Percentiles rank a stretch among this genome's conserved stretches.
phyloP scores from a whole-genome alignment of 2,797 vertebrate species.

The Lacerta bilineata region DNA sequence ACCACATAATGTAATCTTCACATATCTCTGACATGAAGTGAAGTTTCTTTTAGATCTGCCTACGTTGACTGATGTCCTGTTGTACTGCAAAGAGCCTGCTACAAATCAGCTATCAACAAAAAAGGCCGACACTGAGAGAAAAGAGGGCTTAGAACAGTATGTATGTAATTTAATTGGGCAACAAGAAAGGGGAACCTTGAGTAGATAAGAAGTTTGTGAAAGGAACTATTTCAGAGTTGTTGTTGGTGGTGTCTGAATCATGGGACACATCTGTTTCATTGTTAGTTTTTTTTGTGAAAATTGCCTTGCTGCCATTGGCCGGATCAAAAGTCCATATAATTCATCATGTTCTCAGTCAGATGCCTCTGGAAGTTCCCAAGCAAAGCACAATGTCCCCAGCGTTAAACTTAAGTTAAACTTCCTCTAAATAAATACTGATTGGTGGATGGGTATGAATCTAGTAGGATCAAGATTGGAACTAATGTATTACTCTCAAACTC shows the following conservation, averaged over 20 bases:
- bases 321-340: neutral
- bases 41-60: conserved; percentile 45
- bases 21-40: neutral
- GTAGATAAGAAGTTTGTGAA: neutral
- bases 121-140: neutral
- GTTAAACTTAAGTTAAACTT: neutral
- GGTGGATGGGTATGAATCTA: neutral
- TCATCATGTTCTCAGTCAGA: neutral
- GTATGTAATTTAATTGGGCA: conserved; percentile 24
- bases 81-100: neutral
- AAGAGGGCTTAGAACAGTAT: neutral
- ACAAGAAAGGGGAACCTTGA: neutral
- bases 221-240: neutral
- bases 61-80: conserved; percentile 10
- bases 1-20: conserved; percentile 20
- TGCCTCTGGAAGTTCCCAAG: neutral
- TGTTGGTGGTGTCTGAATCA: neutral
- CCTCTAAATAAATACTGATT: neutral
- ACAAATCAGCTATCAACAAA: conserved; percentile 33
- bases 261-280: neutral
- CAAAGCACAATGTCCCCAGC: neutral
- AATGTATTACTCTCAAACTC: neutral
- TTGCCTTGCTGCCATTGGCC: neutral
- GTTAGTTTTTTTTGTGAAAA: neutral
- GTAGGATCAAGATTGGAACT: neutral